Percentiles rank a stretch among this genome's conserved stretches.
Evolutionary conservation across 2,113 vertebrate species (phyloP).

Genomic region (Natator depressus): DNA sequence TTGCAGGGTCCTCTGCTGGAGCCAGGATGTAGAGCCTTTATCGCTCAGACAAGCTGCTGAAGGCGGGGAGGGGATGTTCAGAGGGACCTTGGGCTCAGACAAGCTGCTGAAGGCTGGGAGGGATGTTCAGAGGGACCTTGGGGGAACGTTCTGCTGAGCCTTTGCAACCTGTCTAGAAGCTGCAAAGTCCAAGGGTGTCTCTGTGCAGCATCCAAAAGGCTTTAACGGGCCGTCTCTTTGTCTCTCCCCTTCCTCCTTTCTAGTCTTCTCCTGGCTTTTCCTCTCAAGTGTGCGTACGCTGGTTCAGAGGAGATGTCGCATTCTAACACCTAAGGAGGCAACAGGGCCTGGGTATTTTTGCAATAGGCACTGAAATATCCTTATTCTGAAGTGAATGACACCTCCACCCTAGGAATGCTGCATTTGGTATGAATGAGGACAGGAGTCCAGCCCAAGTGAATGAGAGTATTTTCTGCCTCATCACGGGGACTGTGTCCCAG

Average conservation of each 20-base stretch:
- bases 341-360: background rate
- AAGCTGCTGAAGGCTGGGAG: background rate
- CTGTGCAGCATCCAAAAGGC: background rate
- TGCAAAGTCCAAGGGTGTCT: background rate
- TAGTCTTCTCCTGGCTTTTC: background rate
- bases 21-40: conserved; percentile 54
- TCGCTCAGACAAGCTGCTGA: background rate
- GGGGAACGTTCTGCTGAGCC: conserved; percentile 48
- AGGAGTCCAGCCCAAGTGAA: background rate
- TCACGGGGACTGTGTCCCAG: background rate
- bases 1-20: conserved; percentile 71
- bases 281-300: too few relatives aligned
- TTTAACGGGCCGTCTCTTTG: background rate
- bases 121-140: conserved; percentile 14
- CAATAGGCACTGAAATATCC: background rate
- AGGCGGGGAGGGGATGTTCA: conserved; percentile 13
- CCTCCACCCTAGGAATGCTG: background rate
- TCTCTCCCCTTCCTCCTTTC: background rate
- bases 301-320: background rate
- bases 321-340: background rate
- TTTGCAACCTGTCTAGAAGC: background rate
- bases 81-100: conserved; percentile 26
- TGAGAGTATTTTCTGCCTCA: background rate
- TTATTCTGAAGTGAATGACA: background rate
- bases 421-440: background rate